Conservation (phyloP, 2,113 vertebrate genomes). For the Tachysurus fulvidraco region DNA sequence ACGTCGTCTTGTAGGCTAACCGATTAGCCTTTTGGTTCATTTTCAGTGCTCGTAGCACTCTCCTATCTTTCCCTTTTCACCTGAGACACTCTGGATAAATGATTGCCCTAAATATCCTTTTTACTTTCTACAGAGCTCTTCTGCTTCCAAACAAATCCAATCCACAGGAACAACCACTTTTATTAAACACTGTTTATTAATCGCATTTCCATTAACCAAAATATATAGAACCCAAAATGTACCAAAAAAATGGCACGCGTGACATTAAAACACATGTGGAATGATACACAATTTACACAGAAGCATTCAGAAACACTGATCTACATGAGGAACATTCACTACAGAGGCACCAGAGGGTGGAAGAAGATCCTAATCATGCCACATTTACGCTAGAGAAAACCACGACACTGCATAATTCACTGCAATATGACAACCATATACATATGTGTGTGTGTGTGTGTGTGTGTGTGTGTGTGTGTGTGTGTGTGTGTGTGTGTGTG, state of each 20-base stretch:
- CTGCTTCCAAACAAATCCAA: neutral
- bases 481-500: neutral
- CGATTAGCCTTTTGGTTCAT: too few relatives aligned
- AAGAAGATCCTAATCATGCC: constrained; percentile 65
- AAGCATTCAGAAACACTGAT: constrained; percentile 65
- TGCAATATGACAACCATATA: constrained; percentile 36
- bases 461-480: neutral
- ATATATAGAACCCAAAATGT: constrained; percentile 52
- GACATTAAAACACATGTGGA: constrained; percentile 50
- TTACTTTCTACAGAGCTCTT: neutral
- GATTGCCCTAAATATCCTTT: neutral
- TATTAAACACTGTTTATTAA: constrained; percentile 68
- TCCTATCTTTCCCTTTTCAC: too few relatives aligned
- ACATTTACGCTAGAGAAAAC: constrained; percentile 65
- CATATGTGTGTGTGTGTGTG: neutral
- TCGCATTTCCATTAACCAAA: constrained; percentile 64
- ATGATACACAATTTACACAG: constrained; percentile 60
- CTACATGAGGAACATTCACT: constrained; percentile 64
- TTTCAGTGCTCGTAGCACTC: neutral
- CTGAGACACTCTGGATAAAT: neutral
- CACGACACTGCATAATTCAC: constrained; percentile 56
- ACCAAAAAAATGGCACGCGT: constrained; percentile 54
- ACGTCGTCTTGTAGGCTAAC: too few relatives aligned
- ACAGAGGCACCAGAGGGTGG: constrained; percentile 62
- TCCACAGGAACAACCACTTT: neutral